A percentile compares a stretch with the other conserved stretches of the same genome.
Conservation (phyloP, 2,113 vertebrate species). For the Pluvianellus socialis region DNA sequence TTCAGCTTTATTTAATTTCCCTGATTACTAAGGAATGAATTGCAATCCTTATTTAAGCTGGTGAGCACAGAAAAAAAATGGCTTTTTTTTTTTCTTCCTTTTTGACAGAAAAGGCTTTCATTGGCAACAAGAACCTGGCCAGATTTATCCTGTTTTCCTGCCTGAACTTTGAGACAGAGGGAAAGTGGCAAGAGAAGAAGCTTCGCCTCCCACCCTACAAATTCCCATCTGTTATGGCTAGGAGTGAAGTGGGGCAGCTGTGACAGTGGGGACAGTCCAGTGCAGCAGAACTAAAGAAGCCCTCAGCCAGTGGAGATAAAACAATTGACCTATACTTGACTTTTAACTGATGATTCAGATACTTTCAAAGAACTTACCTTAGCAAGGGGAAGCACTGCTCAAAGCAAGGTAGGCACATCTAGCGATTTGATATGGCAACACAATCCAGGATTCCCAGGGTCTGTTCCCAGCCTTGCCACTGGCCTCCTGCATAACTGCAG, state of each 20-base stretch:
- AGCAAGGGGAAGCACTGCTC: not conserved
- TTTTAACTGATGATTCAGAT: not conserved
- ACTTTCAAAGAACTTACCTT: not conserved
- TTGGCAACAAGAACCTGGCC: not conserved
- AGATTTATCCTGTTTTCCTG: not conserved
- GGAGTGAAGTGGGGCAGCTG: not conserved
- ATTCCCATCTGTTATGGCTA: not conserved
- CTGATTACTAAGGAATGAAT: constrained; percentile 33
- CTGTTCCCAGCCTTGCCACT: not conserved
- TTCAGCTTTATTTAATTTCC: constrained; percentile 27
- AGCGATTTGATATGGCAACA: not conserved
- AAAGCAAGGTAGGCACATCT: not conserved
- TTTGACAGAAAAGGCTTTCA: not conserved
- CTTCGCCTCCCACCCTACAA: not conserved
- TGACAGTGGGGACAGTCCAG: not conserved
- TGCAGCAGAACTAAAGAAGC: not conserved
- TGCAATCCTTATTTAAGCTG: not conserved
- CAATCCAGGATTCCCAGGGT: not conserved
- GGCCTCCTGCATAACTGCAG: not conserved
- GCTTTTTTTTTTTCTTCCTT: not conserved
- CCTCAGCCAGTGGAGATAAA: not conserved
- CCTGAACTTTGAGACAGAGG: not conserved
- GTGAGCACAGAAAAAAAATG: not conserved
- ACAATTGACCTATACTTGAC: not conserved
- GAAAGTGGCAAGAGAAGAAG: not conserved